A percentile compares a stretch with the other conserved stretches of the same genome.
phyloP scores from a whole-genome alignment of 2,113 vertebrate genomes.

The Erythrocebus patas region DNA sequence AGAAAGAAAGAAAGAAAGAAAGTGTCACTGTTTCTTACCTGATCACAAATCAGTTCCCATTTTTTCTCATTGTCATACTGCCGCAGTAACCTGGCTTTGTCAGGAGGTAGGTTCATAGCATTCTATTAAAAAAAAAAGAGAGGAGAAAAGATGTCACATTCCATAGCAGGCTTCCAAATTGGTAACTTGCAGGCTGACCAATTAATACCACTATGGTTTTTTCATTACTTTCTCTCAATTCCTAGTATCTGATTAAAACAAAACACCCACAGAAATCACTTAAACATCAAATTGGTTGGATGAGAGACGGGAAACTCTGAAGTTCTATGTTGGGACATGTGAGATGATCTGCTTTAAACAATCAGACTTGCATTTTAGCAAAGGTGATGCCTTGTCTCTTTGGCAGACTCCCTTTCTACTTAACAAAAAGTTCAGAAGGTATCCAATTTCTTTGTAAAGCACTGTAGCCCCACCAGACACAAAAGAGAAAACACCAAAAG shows the following conservation, averaged over 20 bases:
- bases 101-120: constrained; percentile 98
- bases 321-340: not conserved
- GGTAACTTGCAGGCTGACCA: not conserved
- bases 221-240: not conserved
- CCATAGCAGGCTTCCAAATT: not conserved
- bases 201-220: not conserved
- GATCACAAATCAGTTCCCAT: constrained; percentile 99
- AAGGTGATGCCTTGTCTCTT: not conserved
- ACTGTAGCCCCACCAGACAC: not conserved
- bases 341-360: not conserved
- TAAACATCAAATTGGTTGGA: not conserved
- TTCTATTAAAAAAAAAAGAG: constrained; percentile 85
- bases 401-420: not conserved
- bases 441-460: not conserved
- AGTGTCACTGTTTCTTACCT: constrained; percentile 84
- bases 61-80: constrained; percentile 99
- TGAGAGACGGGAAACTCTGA: not conserved
- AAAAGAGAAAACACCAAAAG: not conserved
- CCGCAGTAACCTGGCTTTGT: constrained; percentile 95
- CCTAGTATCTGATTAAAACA: constrained; percentile 6
- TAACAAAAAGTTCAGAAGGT: not conserved
- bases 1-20: not conserved
- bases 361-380: not conserved
- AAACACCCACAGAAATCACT: not conserved
- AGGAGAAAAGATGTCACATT: constrained; percentile 23